Base-by-base conservation (phyloP, 1,140 invertebrate genomes). In the Musca domestica region DNA sequence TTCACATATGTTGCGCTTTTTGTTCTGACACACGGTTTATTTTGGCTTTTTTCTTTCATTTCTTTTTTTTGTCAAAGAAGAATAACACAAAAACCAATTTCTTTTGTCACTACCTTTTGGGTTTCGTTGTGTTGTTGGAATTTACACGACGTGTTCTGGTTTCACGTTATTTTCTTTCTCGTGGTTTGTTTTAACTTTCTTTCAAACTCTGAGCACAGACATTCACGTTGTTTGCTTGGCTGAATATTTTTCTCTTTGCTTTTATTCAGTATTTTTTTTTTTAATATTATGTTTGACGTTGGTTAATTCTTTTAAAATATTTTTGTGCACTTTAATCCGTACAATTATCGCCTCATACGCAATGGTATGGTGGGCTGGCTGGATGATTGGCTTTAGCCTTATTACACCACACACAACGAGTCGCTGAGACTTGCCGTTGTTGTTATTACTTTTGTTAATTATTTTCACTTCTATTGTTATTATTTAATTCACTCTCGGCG, bases 291-390 rank as follows among this genome's bases (percentile, higher is more conserved):
- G 5, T 54, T 54, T 54, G 19, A 54, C 7, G 22, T 51, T 51
- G 4, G 17, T 49, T 49, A 19, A n/a, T n/a, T n/a, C 17, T 51
- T 51, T 51, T 41, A 41, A n/a, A n/a, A n/a, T 61, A 41, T 61
- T 20, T 34, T 41, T 61, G 17, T 61, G 56, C 56, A 61, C 56
- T 61, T 61, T 61, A 61, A 61, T 34, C 56, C 56, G 56, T 61
- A 41, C 12, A 41, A 61, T 61, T 20, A 34, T 34, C 27, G 56
- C 34, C 34, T 41, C 34, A 41, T 41, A 41, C 34, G 34, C 34
- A 41, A 41, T 41, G 34, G 27, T 3, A 3, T 30, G 27, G 27
- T 41, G 34, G 27, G 27, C 27, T 30, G 27, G 27, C 27, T 30
- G 3, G 27, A 30, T 30, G 27, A 9, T 9, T 4, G 27, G 27